These are phyloP conservation scores for Drosophila nigrodunni DNA, from an alignment of 1,140 invertebrate species.

Conservation along the genomic window DNA sequence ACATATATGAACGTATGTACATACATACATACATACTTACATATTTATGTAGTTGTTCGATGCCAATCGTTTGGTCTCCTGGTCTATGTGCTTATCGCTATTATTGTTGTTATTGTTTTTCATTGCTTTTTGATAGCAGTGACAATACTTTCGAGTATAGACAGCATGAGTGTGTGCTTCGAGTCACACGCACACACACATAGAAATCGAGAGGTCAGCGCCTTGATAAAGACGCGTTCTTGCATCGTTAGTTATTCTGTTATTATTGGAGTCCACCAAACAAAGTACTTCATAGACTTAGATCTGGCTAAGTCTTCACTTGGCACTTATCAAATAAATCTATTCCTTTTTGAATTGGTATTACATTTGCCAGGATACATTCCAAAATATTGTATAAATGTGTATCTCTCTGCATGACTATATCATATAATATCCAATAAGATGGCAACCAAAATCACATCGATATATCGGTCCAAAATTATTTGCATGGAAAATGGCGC, in stretches of 20 bases:
- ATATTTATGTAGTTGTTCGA: constrained; percentile 10
- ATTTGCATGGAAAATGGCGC: too few relatives aligned
- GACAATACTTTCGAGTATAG: constrained; percentile 47
- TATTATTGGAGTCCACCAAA: constrained; percentile 5
- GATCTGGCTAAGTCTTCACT: not conserved
- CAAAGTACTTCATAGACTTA: too few relatives aligned
- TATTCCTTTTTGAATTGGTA: not conserved
- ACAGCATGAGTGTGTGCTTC: not conserved
- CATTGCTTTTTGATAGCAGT: constrained; percentile 57
- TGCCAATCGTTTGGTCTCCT: constrained; percentile 34
- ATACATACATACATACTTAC: not conserved
- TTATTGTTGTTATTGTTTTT: constrained; percentile 40
- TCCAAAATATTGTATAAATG: too few relatives aligned
- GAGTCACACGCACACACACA: constrained; percentile 16
- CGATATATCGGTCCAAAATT: too few relatives aligned
- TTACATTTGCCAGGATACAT: not conserved
- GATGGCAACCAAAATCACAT: too few relatives aligned
- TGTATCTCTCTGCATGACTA: too few relatives aligned
- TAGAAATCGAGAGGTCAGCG: constrained; percentile 55
- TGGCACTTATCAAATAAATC: not conserved
- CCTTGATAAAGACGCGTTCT: constrained; percentile 53
- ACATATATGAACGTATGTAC: not conserved
- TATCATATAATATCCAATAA: too few relatives aligned
- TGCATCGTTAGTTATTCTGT: constrained; percentile 34
- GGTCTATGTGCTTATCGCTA: constrained; percentile 46